A percentile compares a stretch with the other conserved stretches of the same genome.
Evolutionary conservation across 2,113 vertebrate species (phyloP).

Genomic region (Gambusia affinis): DNA sequence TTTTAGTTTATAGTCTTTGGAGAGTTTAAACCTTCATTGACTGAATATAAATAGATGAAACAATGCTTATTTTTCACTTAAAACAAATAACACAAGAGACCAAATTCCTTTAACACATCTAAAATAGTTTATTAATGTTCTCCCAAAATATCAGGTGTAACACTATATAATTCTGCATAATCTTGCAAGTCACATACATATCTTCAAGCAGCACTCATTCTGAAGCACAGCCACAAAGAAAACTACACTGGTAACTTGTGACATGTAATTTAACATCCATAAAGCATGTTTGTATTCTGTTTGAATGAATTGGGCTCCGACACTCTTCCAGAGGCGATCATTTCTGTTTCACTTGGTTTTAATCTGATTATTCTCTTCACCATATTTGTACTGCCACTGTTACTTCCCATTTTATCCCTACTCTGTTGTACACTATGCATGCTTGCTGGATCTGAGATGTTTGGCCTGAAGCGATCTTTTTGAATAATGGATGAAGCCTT

Average conservation of each 20-base stretch:
- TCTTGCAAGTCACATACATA: neutral
- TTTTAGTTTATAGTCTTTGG: neutral
- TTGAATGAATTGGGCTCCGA: conserved; percentile 58
- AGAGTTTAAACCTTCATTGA: neutral
- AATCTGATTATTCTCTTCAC: conserved; percentile 74
- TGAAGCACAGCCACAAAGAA: conserved; percentile 28
- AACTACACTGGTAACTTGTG: conserved; percentile 48
- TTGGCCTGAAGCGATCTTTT: conserved; percentile 72
- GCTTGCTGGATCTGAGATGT: conserved; percentile 72
- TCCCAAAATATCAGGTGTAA: neutral
- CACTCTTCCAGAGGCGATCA: conserved; percentile 60
- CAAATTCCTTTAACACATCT: too few relatives aligned
- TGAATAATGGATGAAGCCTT: conserved; percentile 79
- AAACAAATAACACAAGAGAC: too few relatives aligned
- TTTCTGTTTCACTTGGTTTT: conserved; percentile 71
- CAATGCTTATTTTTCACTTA: too few relatives aligned
- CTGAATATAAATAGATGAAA: too few relatives aligned
- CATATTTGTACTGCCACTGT: conserved; percentile 72
- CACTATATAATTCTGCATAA: conserved; percentile 2
- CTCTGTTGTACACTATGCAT: conserved; percentile 67
- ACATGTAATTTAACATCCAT: conserved; percentile 59
- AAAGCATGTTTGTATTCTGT: conserved; percentile 60
- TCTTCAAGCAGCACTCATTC: conserved; percentile 4
- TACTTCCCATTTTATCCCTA: conserved; percentile 69
- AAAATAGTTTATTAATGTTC: neutral